phyloP scores from a whole-genome alignment of 2,797 vertebrate genomes.

The Sebastes trivittatus region DNA sequence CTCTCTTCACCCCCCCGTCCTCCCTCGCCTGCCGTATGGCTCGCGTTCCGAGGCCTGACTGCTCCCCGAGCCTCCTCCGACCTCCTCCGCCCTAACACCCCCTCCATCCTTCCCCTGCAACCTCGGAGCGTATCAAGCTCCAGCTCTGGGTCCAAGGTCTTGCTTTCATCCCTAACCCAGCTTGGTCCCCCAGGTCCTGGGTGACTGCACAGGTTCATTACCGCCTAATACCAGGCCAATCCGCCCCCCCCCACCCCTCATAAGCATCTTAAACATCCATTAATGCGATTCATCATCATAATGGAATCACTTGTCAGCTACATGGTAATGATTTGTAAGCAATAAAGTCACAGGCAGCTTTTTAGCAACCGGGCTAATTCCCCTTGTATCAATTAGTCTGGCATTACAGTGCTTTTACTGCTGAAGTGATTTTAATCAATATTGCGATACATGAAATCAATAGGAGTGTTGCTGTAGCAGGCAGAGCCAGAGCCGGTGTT shows the following conservation, averaged over 20 bases:
- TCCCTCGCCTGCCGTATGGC: background rate
- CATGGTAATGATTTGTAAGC: conserved; percentile 64
- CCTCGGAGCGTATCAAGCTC: background rate
- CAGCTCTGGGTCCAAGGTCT: background rate
- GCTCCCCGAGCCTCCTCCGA: background rate
- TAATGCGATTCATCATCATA: conserved; percentile 62
- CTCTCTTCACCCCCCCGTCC: background rate
- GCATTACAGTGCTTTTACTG: conserved; percentile 24
- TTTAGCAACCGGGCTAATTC: conserved; percentile 50
- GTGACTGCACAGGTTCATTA: conserved; percentile 45
- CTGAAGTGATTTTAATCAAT: conserved; percentile 46
- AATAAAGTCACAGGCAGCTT: conserved; percentile 40
- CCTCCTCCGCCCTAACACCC: background rate
- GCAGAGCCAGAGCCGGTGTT: background rate
- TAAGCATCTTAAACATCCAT: conserved; percentile 50
- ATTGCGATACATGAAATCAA: conserved; percentile 47
- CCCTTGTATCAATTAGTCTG: conserved; percentile 53
- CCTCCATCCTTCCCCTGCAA: background rate
- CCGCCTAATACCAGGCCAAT: conserved; percentile 3
- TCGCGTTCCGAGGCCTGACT: background rate
- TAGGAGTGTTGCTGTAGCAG: conserved; percentile 21
- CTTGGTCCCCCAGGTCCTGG: background rate
- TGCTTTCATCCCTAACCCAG: background rate
- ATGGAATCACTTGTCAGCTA: conserved; percentile 51
- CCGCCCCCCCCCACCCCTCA: background rate